Conservation (phyloP, 2,888 invertebrate genomes). For the Melitaea athalia region DNA sequence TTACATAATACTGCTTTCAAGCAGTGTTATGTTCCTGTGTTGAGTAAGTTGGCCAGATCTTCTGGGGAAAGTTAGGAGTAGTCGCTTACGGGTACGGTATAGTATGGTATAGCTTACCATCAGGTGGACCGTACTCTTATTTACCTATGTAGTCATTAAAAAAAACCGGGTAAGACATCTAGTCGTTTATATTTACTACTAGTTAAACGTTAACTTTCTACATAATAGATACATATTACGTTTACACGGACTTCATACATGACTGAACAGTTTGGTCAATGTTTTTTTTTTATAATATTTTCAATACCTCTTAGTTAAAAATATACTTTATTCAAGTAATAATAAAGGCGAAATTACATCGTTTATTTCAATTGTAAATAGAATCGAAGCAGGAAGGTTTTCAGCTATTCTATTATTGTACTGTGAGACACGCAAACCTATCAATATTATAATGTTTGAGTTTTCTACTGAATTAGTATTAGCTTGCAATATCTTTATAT, state of each 20-base stretch:
- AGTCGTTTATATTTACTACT: conserved; percentile 3
- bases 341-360: not conserved
- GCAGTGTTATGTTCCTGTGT: too few species aligned
- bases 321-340: not conserved
- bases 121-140: too few species aligned
- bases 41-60: too few species aligned
- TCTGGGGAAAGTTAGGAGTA: too few species aligned
- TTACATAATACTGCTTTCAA: too few species aligned
- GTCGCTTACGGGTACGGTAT: too few species aligned
- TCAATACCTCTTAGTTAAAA: not conserved
- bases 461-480: too few species aligned
- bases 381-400: not conserved
- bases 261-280: conserved; percentile 50
- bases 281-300: conserved; percentile 31
- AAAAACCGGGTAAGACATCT: too few species aligned
- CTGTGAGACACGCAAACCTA: not conserved
- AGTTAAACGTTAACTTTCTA: conserved; percentile 44
- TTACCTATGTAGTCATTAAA: too few species aligned
- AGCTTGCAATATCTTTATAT: too few species aligned
- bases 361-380: not conserved
- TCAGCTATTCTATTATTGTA: not conserved
- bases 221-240: conserved; percentile 41
- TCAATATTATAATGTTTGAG: not conserved
- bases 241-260: conserved; percentile 44
- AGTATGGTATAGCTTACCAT: too few species aligned